Evolutionary conservation across 2,888 invertebrate species (phyloP).

Genomic region (Rugalucina vietnamica): DNA sequence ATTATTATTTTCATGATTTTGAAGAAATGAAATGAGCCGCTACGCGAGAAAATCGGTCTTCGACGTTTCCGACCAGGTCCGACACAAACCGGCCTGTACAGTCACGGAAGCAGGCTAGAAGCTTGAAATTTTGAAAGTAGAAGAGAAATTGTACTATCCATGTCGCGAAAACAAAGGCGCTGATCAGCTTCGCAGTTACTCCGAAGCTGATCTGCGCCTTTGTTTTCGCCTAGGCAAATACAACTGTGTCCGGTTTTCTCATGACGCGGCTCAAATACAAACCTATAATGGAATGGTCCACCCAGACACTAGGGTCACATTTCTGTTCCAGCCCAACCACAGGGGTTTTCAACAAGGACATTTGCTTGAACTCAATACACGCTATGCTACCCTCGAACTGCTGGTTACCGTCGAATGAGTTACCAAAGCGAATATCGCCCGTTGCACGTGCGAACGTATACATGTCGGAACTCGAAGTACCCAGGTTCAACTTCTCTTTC

Average conservation of each 20-base stretch:
- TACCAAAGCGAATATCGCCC: not conserved
- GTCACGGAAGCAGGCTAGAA: too few relatives aligned
- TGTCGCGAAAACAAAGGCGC: too few relatives aligned
- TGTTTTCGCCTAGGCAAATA: too few relatives aligned
- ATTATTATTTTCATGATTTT: too few relatives aligned
- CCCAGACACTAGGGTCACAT: not conserved
- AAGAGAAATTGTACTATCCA: too few relatives aligned
- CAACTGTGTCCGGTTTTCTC: not conserved
- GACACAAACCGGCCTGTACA: too few relatives aligned
- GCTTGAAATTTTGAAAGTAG: too few relatives aligned
- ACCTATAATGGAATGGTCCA: not conserved
- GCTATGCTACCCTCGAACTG: not conserved
- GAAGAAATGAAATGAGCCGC: too few relatives aligned
- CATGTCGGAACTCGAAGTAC: not conserved
- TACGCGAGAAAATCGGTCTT: too few relatives aligned
- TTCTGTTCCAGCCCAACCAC: not conserved
- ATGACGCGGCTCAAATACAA: not conserved
- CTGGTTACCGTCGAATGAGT: not conserved
- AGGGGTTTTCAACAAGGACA: not conserved
- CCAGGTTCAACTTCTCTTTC: not conserved
- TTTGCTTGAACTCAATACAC: not conserved
- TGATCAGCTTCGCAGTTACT: too few relatives aligned
- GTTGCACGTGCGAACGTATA: not conserved
- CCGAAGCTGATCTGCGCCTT: too few relatives aligned
- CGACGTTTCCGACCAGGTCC: too few relatives aligned